phyloP scores from a whole-genome alignment of 2,113 vertebrate species.

The Alethe diademata region DNA sequence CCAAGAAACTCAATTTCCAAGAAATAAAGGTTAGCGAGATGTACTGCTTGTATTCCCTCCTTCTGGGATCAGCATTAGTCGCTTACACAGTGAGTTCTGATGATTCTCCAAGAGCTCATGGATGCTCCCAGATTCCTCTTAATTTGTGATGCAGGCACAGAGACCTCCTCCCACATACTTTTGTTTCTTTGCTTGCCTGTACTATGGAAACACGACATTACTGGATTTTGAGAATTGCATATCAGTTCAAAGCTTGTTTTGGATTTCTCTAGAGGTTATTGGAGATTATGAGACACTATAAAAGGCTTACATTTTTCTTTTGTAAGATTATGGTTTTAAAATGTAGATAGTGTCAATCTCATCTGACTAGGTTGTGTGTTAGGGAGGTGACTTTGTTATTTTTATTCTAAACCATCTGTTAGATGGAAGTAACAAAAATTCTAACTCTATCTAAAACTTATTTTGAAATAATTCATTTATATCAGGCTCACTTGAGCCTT shows the following conservation, averaged over 20 bases:
- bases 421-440: not conserved
- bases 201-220: not conserved
- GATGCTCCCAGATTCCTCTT: not conserved
- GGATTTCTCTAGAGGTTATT: not conserved
- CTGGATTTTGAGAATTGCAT: not conserved
- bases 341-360: not conserved
- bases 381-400: constrained; percentile 10
- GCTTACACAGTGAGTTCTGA: not conserved
- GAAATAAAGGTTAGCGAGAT: not conserved
- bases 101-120: not conserved
- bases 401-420: constrained; percentile 38
- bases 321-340: not conserved
- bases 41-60: not conserved
- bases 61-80: not conserved
- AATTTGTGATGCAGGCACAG: not conserved
- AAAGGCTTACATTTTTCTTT: not conserved
- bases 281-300: not conserved
- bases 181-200: not conserved
- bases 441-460: not conserved
- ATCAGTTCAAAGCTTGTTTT: not conserved
- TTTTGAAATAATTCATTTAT: not conserved
- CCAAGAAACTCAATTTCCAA: not conserved
- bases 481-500: not conserved
- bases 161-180: not conserved
- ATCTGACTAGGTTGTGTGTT: not conserved